Base-by-base conservation (phyloP, 2,888 invertebrate species). In the Pristionchus mayeri region DNA sequence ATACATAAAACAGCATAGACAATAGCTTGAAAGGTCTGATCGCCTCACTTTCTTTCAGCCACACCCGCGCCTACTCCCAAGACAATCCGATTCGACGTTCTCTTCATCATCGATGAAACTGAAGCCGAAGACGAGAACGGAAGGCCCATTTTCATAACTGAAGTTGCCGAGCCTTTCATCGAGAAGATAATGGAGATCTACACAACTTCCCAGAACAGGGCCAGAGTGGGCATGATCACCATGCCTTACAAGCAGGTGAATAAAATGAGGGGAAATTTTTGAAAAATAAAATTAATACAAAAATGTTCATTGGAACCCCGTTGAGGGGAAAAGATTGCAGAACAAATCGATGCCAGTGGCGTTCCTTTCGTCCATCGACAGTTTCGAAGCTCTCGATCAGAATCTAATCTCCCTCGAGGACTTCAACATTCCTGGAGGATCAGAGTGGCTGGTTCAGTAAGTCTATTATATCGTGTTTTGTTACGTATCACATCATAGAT, bases 191-290 rank as follows among this genome's bases (percentile, higher is more conserved):
- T 76, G 44, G 7, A 16, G n/a, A 76, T 76, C 40, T 76, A 9
- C 76, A 44, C 76, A 11, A 7, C 48, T n/a, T n/a, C n/a, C n/a
- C 76, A 76, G 27, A 27, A 11, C 11, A 40, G 24, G n/a, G 76
- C 76, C 11, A 40, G 76, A 40, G 76, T 76, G 44, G 76, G 76
- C 37, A 11, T 76, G 44, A 76, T 76, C 76, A 76, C 76, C n/a
- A 76, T 76, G n/a, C 76, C 76, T 24, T 4, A 76, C 11, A 76
- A 40, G n/a, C 44, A 40, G 40, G 76, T 76, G 24, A n/a, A 67
- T n/a, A n/a, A n/a, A n/a, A n/a, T n/a, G n/a, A n/a, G n/a, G n/a
- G n/a, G n/a, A n/a, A n/a, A n/a, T n/a, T n/a, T 11, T 13, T 6
- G 67, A 27, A 34, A 16, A 24, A 6, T n/a, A n/a, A n/a, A n/a